Evolutionary conservation across 2,113 vertebrate species (phyloP), one percentile per base, ranked within the genome.

Genomic region (Melierax canorus): DNA sequence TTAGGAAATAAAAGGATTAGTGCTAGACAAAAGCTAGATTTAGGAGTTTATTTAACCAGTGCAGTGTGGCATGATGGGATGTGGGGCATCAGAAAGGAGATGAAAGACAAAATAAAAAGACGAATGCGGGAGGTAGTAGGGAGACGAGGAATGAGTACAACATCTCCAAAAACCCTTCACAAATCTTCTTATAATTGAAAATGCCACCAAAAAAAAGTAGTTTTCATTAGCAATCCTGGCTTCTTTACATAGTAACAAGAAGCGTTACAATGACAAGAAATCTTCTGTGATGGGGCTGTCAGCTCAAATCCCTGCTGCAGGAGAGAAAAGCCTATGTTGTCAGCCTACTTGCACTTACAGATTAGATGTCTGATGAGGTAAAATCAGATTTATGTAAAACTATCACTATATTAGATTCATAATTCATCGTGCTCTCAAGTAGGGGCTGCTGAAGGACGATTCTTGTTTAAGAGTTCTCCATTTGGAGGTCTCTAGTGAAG

Each of bases 1-100:
- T 98, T 98, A 97, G 97, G 96, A 98, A 98, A 98, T 98, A 98
- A 98, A 98, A 97, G 98, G 98, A 98, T 98, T 98, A 98, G 76
- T 71, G 27, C 51, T 87, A 94, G 93, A 98, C 98, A 98, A 98
- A 98, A 98, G 97, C 88, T 98, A 98, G 98, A 98, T 98, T 98
- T 98, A 79, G 56, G 86, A 97, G 96, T 98, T 98, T 98, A 97
- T 98, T 98, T 98, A 98, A 96, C 80, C 90, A 97, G 96, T 63
- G 94, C 94, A 95, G 97, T 73, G 86, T 98, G 97, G 98, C 98
- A 97, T 98, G 97, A 97, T 95, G 96, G 97, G 98, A 97, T 85
- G 72, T 68, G 88, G 93, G 53, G 56, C 82, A 94, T 95, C 97
- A 94, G 96, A 96, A 95, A 96, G 95, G 96, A 98, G 96, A 98